Evolutionary conservation across 2,113 vertebrate genomes (phyloP), one percentile per base, ranked within the genome.

Genomic region (Sapayoa aenigma): DNA sequence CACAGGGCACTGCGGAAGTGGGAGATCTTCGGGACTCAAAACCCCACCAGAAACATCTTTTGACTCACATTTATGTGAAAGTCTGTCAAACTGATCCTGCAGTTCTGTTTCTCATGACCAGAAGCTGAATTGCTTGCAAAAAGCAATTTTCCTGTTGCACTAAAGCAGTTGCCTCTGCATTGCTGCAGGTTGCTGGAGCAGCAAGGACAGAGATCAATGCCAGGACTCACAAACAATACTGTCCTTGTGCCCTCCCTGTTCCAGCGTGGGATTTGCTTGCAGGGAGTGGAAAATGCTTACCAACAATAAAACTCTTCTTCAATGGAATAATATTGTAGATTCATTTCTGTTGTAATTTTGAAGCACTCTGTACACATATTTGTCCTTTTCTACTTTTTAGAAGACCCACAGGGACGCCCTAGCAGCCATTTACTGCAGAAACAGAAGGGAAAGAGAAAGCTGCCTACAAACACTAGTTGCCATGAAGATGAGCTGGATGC

Each of bases 11-110:
- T 5, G 22, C 2, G 9, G 44, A 95, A 93, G 78, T 50, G 83
- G 93, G 84, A 95, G 95, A 92, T 84, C 86, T 60, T 30, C 4
- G 2, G 76, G 89, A 81, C 68, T 67, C 83, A 87, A 84, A 93
- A 77, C 47, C 46, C 73, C 60, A 67, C 55, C 83, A 90, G 90
- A 89, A 93, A 87, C 2, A 1, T 68, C 83, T 84, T 87, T 80
- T 63, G 94, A 81, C 59, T n/a, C 89, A 55, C 2, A 41, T 89
- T 92, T 89, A n/a, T 42, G 75, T 18, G 12, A 56, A 85, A 94
- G 62, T 56, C 78, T 80, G 59, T 66, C 67, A 50, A 84, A 71
- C 14, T 0, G 3, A 79, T 58, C 20, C 86, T 58, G 50, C 65
- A 17, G n/a, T 25, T 88, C 14, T 39, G 63, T 71, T 92, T 90